These are phyloP conservation scores for Psittacus erithacus DNA, from an alignment of 2,113 vertebrate genomes.

Conservation along the genomic window DNA sequence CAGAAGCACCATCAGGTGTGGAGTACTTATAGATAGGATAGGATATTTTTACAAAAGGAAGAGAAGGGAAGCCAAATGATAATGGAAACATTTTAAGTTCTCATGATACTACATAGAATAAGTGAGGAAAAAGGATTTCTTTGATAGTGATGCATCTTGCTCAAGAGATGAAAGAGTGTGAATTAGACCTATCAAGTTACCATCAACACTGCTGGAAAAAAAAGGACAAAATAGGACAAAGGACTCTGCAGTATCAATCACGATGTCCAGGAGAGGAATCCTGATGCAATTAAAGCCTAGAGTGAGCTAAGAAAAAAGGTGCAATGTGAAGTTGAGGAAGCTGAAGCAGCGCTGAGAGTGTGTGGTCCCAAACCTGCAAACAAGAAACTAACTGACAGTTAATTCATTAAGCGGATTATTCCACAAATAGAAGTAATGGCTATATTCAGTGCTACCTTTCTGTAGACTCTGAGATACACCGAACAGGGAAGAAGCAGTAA, in stretches of 20 bases:
- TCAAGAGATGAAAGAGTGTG: not conserved
- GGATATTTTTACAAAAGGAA: not conserved
- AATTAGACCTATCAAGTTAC: not conserved
- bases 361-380: not conserved
- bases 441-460: not conserved
- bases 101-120: not conserved
- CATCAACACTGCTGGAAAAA: not conserved
- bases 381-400: not conserved
- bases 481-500: not conserved
- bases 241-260: not conserved
- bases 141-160: not conserved
- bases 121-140: not conserved
- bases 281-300: not conserved
- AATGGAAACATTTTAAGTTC: fast-evolving
- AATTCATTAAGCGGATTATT: not conserved
- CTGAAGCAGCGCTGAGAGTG: not conserved
- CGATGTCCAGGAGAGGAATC: not conserved
- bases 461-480: not conserved
- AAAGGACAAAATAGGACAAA: not conserved
- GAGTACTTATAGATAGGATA: not conserved
- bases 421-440: not conserved
- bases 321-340: not conserved
- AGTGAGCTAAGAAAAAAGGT: not conserved
- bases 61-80: not conserved
- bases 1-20: not conserved